Percentiles rank a stretch among this genome's conserved stretches.
Conservation (phyloP, 1,140 invertebrate genomes). For the Whitmania pigra region DNA sequence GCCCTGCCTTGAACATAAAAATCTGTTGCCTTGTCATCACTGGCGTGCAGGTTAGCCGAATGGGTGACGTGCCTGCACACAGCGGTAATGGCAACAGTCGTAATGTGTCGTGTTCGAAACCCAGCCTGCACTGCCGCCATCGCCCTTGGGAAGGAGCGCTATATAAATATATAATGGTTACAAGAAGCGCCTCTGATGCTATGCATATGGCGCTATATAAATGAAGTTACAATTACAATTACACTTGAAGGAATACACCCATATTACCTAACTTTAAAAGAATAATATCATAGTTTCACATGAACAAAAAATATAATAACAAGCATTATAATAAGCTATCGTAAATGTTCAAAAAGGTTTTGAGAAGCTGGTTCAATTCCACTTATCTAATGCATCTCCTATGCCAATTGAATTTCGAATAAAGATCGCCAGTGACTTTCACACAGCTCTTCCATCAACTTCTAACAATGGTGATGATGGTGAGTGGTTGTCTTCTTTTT, state of each 20-base stretch:
- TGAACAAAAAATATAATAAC: neutral
- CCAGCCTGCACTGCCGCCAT: no score
- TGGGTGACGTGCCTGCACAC: no score
- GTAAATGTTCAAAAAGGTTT: neutral
- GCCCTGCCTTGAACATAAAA: no score
- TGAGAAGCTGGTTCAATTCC: neutral
- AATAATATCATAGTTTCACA: neutral
- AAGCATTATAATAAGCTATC: neutral
- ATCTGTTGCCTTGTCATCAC: no score
- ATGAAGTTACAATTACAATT: no score
- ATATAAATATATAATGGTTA: no score
- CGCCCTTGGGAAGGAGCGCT: no score
- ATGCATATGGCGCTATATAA: no score
- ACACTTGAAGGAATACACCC: neutral
- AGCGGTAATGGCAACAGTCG: no score
- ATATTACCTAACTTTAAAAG: neutral
- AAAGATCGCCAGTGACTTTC: constrained; percentile 37
- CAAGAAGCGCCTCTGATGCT: no score
- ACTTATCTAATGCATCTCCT: constrained; percentile 39
- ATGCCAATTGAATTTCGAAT: constrained; percentile 41
- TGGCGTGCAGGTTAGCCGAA: no score
- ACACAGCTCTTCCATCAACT: constrained; percentile 28
- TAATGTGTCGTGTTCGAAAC: no score
- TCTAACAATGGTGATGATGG: constrained; percentile 28
- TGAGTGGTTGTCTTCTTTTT: neutral